Evolutionary conservation across 23 tunicate species (phyloP).

Genomic region (Halocynthia roretzi): DNA sequence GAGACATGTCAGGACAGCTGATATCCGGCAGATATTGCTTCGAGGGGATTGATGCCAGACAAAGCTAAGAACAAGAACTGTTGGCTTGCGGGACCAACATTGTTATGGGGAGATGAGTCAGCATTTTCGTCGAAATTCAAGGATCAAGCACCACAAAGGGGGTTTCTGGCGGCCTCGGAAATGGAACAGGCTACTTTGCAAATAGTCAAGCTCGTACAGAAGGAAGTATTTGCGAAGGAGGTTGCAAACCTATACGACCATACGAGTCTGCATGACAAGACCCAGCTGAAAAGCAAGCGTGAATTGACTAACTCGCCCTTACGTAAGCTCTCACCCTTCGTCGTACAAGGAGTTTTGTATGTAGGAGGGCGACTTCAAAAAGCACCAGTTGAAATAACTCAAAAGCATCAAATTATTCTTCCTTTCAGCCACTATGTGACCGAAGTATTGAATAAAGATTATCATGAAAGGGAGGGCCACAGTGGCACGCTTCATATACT

Average conservation of each 20-base stretch:
- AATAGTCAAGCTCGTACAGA: constrained; percentile 24
- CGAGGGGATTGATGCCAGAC: no score
- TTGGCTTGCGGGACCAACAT: no score
- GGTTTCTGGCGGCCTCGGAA: constrained; percentile 7
- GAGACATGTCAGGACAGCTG: no score
- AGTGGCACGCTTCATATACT: constrained; percentile 17
- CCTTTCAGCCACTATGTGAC: constrained; percentile 10
- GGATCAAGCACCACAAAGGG: background rate
- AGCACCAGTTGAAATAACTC: background rate
- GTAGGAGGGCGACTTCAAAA: constrained; percentile 21
- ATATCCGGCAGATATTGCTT: no score
- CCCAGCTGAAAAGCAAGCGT: background rate
- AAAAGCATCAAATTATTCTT: constrained; percentile 15
- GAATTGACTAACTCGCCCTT: background rate
- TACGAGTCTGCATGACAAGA: background rate
- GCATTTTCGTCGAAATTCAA: no score
- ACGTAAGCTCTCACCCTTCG: background rate
- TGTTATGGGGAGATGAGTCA: no score
- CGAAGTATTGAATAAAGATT: background rate
- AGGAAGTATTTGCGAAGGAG: constrained; percentile 11
- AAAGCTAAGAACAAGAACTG: no score
- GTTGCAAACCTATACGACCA: background rate
- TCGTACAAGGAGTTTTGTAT: constrained; percentile 9
- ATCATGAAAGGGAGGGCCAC: constrained; percentile 23
- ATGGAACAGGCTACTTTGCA: constrained; percentile 14